Percentiles rank a stretch among this genome's conserved stretches.
Evolutionary conservation across 2,888 invertebrate genomes (phyloP).

Genomic region (Pseudococcus longispinus): DNA sequence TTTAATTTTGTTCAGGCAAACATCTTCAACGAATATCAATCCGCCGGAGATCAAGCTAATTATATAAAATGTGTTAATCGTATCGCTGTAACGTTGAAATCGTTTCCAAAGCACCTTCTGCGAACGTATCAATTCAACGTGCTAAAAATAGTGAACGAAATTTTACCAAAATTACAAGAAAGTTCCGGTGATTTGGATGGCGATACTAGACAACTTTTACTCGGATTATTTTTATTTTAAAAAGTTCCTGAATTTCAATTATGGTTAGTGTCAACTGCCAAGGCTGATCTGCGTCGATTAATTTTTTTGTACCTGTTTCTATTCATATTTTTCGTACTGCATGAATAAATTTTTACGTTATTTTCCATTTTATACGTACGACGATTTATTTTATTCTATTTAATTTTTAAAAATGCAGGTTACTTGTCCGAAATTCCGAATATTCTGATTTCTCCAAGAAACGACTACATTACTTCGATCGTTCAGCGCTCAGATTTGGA

Average conservation of each 20-base stretch:
- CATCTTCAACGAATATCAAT: not conserved
- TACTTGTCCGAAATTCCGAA: not conserved
- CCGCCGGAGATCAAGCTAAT: not conserved
- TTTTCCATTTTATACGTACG: not conserved
- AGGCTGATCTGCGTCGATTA: not conserved
- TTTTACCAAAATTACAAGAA: constrained; percentile 4
- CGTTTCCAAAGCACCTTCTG: not conserved
- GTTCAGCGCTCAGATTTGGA: too few relatives aligned
- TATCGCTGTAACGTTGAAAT: not conserved
- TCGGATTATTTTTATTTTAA: constrained; percentile 16
- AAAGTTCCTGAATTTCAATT: not conserved
- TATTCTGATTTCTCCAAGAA: not conserved
- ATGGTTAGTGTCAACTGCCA: not conserved
- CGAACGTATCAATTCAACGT: constrained; percentile 24
- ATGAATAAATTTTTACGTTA: not conserved
- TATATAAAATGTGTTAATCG: constrained; percentile 13
- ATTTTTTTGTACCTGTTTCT: not conserved
- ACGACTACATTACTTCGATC: too few relatives aligned
- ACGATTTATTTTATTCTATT: not conserved
- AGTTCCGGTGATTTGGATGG: constrained; percentile 3
- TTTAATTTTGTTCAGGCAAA: not conserved
- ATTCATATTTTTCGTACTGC: not conserved
- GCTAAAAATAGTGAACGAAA: not conserved
- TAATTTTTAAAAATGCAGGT: not conserved
- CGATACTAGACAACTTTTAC: constrained; percentile 3